phyloP scores from a whole-genome alignment of 1,140 invertebrate species.

The Cydia strobilella region DNA sequence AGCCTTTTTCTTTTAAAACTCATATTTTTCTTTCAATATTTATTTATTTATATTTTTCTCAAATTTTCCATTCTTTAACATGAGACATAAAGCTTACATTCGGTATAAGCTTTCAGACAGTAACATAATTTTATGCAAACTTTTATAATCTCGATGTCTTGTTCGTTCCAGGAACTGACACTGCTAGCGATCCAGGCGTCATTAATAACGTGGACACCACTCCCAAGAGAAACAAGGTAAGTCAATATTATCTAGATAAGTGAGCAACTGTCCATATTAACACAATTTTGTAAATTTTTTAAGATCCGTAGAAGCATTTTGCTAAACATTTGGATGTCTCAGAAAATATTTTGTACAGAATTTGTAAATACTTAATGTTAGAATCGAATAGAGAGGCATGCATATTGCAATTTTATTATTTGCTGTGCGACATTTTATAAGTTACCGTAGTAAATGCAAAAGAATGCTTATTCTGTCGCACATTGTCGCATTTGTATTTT shows the following conservation, averaged over 20 bases:
- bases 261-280: slow-evolving; percentile 38
- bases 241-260: slow-evolving; percentile 27
- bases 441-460: slow-evolving; percentile 37
- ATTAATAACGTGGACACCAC: slow-evolving; percentile 72
- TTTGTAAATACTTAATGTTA: slow-evolving; percentile 68
- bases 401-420: slow-evolving; percentile 56
- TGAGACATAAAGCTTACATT: neutral
- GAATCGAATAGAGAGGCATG: slow-evolving; percentile 51
- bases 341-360: slow-evolving; percentile 58
- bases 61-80: no score
- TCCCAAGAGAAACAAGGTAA: slow-evolving; percentile 77
- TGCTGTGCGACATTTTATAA: slow-evolving; percentile 48
- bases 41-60: no score
- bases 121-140: neutral
- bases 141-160: neutral
- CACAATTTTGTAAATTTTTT: slow-evolving; percentile 52
- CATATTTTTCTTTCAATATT: no score
- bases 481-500: slow-evolving; percentile 31
- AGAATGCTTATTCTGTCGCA: slow-evolving; percentile 23
- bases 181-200: slow-evolving; percentile 68
- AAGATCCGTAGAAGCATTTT: slow-evolving; percentile 44
- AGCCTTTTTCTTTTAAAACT: no score
- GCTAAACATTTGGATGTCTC: slow-evolving; percentile 38
- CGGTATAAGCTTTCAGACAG: neutral
- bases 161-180: slow-evolving; percentile 67